phyloP scores from a whole-genome alignment of 1,140 invertebrate genomes.

The Cryptotermes secundus region DNA sequence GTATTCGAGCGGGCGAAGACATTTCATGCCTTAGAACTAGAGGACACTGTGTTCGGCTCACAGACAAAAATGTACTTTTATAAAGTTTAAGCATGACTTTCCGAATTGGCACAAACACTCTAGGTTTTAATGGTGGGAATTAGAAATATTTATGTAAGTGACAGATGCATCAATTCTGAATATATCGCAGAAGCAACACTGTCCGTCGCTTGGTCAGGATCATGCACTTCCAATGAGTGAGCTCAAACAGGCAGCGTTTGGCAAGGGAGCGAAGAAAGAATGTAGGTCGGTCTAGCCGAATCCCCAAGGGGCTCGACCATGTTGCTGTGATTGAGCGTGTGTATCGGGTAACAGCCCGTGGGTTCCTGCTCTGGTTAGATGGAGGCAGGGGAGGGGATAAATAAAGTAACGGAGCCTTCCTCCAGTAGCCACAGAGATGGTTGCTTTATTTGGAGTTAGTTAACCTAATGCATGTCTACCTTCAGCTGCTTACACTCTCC shows the following conservation, averaged over 20 bases:
- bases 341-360: neutral
- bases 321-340: constrained; percentile 7
- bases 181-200: neutral
- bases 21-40: too few relatives aligned
- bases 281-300: neutral
- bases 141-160: too few relatives aligned
- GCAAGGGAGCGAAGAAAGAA: neutral
- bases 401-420: neutral
- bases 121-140: too few relatives aligned
- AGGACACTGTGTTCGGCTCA: too few relatives aligned
- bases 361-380: neutral
- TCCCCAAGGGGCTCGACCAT: neutral
- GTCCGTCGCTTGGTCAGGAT: neutral
- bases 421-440: neutral
- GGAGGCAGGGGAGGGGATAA: too few relatives aligned
- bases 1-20: too few relatives aligned
- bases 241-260: neutral
- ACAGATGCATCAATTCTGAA: neutral
- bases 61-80: too few relatives aligned
- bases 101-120: too few relatives aligned
- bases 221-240: neutral
- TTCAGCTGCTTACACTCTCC: neutral
- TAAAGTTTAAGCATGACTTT: too few relatives aligned
- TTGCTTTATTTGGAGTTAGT: neutral
- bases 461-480: neutral